Evolutionary conservation across 1,140 invertebrate species (phyloP).

Genomic region (Xylocopa sonorina): DNA sequence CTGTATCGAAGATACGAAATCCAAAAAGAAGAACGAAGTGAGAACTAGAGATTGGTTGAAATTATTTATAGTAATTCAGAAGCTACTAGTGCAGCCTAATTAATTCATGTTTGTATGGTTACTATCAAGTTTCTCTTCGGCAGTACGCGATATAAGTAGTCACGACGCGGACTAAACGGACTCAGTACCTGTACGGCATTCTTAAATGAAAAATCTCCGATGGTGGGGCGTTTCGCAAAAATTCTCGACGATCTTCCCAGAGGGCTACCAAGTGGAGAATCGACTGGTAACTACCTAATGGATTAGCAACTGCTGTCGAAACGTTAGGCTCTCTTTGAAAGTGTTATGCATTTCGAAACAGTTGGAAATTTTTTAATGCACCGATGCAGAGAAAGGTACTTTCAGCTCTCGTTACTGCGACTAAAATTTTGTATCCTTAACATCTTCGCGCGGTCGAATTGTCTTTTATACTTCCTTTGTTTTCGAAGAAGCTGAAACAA

Average conservation of each 20-base stretch:
- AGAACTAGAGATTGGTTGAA: not conserved
- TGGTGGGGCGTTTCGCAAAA: slow-evolving; percentile 33
- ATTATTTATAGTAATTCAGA: not conserved
- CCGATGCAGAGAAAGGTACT: no score
- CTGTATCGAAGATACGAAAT: no score
- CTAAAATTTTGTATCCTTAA: no score
- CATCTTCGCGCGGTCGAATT: no score
- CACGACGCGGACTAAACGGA: slow-evolving; percentile 24
- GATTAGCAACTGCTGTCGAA: not conserved
- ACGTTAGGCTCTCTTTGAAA: no score
- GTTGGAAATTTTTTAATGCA: no score
- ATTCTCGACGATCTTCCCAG: not conserved
- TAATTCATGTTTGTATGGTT: not conserved
- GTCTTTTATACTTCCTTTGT: no score
- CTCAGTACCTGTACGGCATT: not conserved
- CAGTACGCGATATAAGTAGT: not conserved
- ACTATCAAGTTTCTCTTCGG: no score
- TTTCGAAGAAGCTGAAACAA: no score
- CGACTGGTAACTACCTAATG: not conserved
- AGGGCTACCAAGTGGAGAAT: not conserved
- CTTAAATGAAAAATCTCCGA: slow-evolving; percentile 23
- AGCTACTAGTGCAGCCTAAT: not conserved
- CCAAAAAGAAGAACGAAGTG: no score
- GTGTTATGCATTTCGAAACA: no score
- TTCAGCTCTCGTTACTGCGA: no score